These are phyloP conservation scores for Zonitis immaculata DNA, from an alignment of 2,888 invertebrate genomes.

Conservation along the genomic window DNA sequence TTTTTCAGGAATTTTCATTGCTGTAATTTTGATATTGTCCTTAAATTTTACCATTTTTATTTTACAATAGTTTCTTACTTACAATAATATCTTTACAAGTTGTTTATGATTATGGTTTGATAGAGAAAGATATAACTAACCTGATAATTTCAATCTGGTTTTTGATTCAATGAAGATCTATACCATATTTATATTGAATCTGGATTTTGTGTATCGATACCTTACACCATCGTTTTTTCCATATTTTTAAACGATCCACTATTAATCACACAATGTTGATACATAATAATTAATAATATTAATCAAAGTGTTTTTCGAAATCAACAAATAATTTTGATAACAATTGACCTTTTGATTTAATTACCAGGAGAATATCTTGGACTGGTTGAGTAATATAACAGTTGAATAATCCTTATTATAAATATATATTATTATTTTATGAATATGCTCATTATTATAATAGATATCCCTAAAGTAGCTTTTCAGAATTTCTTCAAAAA, in stretches of 20 bases:
- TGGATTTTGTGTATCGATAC: no score
- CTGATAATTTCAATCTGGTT: not conserved
- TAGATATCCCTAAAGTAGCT: no score
- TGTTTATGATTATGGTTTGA: not conserved
- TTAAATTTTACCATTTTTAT: not conserved
- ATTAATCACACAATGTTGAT: no score
- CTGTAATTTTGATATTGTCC: not conserved
- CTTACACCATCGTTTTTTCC: no score
- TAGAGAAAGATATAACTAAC: no score
- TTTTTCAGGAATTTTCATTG: not conserved
- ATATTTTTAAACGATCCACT: no score
- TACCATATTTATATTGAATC: no score
- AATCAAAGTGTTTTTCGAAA: not conserved
- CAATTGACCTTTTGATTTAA: slow-evolving; percentile 9
- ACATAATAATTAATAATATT: no score
- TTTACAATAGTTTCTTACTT: not conserved
- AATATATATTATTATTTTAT: no score
- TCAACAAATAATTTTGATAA: slow-evolving; percentile 3
- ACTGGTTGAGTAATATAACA: not conserved
- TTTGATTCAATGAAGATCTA: not conserved
- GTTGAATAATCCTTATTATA: not conserved
- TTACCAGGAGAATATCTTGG: not conserved
- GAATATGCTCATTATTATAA: no score
- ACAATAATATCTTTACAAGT: not conserved
- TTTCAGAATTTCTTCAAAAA: no score